Conservation (phyloP, 2,797 vertebrate genomes). For the Enteromius mattozi region DNA sequence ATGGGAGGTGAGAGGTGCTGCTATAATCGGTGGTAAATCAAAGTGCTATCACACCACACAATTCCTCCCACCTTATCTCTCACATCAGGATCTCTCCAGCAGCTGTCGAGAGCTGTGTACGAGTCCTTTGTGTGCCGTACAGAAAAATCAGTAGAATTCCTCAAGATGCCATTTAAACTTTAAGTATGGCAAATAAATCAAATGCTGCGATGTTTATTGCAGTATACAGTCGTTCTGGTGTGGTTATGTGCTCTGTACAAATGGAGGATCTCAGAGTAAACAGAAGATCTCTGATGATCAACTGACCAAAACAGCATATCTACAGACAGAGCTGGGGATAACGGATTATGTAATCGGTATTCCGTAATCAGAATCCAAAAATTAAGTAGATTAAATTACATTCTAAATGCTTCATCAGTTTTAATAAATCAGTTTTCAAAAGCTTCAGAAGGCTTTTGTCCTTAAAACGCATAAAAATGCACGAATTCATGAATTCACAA, state of each 20-base stretch:
- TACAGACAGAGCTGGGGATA: background rate
- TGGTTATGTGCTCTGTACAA: background rate
- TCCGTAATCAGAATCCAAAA: too few relatives aligned
- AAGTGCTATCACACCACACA: constrained; percentile 18
- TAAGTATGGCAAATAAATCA: background rate
- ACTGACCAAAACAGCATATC: background rate
- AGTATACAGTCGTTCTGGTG: background rate
- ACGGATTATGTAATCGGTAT: too few relatives aligned
- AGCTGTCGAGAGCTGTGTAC: background rate
- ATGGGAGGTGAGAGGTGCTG: constrained; percentile 30
- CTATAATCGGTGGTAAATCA: constrained; percentile 11
- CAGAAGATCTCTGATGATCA: background rate
- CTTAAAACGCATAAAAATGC: too few relatives aligned
- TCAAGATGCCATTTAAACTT: constrained; percentile 28
- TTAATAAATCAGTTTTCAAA: too few relatives aligned
- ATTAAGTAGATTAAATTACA: too few relatives aligned
- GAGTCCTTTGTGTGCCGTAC: background rate
- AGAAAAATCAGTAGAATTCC: constrained; percentile 21
- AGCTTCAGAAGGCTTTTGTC: too few relatives aligned
- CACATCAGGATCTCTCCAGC: constrained; percentile 15
- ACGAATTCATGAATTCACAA: too few relatives aligned
- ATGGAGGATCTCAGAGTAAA: background rate
- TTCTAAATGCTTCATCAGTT: too few relatives aligned
- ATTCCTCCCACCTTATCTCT: constrained; percentile 33
- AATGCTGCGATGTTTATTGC: background rate